phyloP scores from a whole-genome alignment of 2,113 vertebrate species.

The Mellivora capensis region DNA sequence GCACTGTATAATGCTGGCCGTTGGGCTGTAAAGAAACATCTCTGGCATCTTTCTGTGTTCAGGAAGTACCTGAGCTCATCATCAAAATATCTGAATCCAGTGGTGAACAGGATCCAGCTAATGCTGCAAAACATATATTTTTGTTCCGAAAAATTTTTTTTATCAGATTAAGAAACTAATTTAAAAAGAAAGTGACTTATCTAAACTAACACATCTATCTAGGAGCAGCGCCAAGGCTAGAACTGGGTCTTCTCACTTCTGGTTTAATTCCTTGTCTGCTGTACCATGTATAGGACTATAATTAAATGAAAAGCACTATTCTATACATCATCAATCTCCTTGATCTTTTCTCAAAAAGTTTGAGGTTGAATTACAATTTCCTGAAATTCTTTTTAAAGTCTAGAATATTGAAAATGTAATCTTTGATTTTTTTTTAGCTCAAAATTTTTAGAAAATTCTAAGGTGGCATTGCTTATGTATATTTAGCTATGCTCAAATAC shows the following conservation, averaged over 20 bases:
- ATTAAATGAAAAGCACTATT: background rate
- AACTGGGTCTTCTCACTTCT: background rate
- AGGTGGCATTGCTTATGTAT: background rate
- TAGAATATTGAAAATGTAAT: background rate
- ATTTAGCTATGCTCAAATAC: background rate
- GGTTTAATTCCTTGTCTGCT: background rate
- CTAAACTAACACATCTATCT: background rate
- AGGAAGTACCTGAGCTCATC: background rate
- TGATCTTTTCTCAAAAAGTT: background rate
- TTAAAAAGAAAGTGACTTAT: constrained; percentile 19
- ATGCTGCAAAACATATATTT: background rate
- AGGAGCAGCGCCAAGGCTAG: background rate
- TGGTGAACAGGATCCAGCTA: background rate
- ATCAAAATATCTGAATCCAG: background rate
- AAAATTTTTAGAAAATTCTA: background rate
- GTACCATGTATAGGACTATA: background rate
- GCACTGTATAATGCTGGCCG: too few species aligned
- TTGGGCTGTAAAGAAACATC: background rate
- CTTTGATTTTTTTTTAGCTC: background rate
- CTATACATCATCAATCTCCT: background rate
- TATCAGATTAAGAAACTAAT: background rate
- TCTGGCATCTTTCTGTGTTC: background rate
- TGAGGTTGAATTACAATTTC: background rate
- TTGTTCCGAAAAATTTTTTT: background rate
- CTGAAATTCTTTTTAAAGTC: background rate